phyloP scores from a whole-genome alignment of 2,888 invertebrate species.

The Mylabris sibirica region DNA sequence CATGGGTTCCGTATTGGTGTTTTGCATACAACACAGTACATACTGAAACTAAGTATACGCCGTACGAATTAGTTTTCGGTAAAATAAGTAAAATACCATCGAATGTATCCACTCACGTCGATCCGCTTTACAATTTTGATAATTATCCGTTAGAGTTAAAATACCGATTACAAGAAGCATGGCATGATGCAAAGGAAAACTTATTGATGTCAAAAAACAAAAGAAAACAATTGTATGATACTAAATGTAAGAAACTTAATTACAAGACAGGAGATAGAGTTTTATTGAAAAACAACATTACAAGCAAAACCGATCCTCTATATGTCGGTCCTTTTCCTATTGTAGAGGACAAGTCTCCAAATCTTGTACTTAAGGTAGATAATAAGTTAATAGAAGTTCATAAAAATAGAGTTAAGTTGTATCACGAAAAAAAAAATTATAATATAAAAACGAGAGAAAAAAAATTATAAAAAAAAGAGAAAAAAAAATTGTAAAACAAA shows the following conservation, averaged over 20 bases:
- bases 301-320: background rate
- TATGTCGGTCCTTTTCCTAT: background rate
- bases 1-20: slow-evolving; percentile 35
- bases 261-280: background rate
- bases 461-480: too few relatives aligned
- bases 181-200: slow-evolving; percentile 33
- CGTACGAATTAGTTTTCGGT: slow-evolving; percentile 34
- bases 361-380: slow-evolving; percentile 4
- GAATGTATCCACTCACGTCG: slow-evolving; percentile 18
- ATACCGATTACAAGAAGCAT: slow-evolving; percentile 31
- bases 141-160: slow-evolving; percentile 32
- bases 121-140: slow-evolving; percentile 34
- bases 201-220: slow-evolving; percentile 21
- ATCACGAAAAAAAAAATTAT: too few relatives aligned
- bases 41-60: slow-evolving; percentile 34
- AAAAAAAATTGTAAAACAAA: too few relatives aligned
- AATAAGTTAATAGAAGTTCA: too few relatives aligned
- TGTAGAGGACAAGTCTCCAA: background rate
- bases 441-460: too few relatives aligned
- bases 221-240: background rate
- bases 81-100: slow-evolving; percentile 26
- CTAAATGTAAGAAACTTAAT: background rate
- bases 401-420: too few relatives aligned
- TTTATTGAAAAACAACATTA: background rate
- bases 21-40: slow-evolving; percentile 37